Evolutionary conservation across 2,888 invertebrate genomes (phyloP).

Genomic region (Caradrina clavipalpis): DNA sequence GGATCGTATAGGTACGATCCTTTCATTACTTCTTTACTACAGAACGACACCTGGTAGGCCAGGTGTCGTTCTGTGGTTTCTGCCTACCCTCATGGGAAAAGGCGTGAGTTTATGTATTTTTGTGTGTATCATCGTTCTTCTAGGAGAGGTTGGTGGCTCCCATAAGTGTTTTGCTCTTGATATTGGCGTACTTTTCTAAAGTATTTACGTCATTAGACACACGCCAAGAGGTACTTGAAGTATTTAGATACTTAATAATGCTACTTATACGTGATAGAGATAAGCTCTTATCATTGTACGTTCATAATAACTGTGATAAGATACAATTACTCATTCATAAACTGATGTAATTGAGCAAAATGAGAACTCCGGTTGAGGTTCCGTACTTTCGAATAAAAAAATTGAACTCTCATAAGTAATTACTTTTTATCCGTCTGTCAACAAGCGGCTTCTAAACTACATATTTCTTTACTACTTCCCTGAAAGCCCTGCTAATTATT

Average conservation of each 20-base stretch:
- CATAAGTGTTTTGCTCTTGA: not conserved
- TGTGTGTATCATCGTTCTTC: not conserved
- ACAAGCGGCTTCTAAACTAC: no score
- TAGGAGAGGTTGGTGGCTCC: conserved; percentile 20
- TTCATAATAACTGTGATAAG: conserved; percentile 36
- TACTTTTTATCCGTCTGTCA: no score
- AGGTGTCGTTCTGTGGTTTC: no score
- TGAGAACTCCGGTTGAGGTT: conserved; percentile 6
- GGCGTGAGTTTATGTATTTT: no score
- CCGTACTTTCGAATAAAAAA: no score
- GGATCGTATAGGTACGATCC: no score
- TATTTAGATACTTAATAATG: conserved; percentile 17
- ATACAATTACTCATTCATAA: conserved; percentile 38
- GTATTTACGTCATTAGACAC: conserved; percentile 30
- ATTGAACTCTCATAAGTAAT: no score
- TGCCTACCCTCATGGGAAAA: no score
- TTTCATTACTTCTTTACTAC: no score
- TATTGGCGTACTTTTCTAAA: conserved; percentile 4
- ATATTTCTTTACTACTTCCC: no score
- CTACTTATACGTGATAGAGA: conserved; percentile 6
- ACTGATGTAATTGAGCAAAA: conserved; percentile 25
- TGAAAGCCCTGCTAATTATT: no score
- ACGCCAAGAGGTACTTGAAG: conserved; percentile 18
- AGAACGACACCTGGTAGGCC: no score
- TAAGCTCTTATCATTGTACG: conserved; percentile 32